Evolutionary conservation across 2,113 vertebrate species (phyloP).

Genomic region (Bettongia penicillata): DNA sequence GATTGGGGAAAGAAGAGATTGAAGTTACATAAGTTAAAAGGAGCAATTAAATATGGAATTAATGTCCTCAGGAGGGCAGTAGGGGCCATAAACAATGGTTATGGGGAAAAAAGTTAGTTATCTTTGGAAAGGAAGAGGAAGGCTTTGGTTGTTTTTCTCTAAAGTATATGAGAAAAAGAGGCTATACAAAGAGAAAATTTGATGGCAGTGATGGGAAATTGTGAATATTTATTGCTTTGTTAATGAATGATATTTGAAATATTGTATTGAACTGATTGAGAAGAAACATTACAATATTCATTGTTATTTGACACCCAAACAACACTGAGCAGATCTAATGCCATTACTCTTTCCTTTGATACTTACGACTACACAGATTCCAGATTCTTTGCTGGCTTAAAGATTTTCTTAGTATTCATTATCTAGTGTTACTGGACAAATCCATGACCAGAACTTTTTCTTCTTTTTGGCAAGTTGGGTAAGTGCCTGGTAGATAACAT

Average conservation of each 20-base stretch:
- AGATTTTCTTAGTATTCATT: neutral
- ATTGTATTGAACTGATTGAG: neutral
- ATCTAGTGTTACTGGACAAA: slow-evolving; percentile 14
- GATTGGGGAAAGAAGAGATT: neutral
- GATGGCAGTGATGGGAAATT: neutral
- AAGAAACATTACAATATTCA: neutral
- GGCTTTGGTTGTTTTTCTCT: neutral
- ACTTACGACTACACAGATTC: neutral
- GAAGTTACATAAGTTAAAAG: neutral
- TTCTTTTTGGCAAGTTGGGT: neutral
- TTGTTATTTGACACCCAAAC: neutral
- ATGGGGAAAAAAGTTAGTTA: neutral
- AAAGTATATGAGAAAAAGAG: neutral
- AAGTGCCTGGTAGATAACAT: neutral
- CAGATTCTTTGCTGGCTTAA: neutral
- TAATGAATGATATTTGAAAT: neutral
- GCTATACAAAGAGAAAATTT: neutral
- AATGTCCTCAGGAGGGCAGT: neutral
- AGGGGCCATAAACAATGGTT: neutral
- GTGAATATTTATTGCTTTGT: neutral
- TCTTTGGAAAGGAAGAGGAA: neutral
- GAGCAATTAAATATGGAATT: neutral
- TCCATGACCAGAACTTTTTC: neutral
- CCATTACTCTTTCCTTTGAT: neutral
- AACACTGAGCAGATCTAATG: neutral